phyloP scores from a whole-genome alignment of 2,888 invertebrate species.

The Philonicus albiceps region DNA sequence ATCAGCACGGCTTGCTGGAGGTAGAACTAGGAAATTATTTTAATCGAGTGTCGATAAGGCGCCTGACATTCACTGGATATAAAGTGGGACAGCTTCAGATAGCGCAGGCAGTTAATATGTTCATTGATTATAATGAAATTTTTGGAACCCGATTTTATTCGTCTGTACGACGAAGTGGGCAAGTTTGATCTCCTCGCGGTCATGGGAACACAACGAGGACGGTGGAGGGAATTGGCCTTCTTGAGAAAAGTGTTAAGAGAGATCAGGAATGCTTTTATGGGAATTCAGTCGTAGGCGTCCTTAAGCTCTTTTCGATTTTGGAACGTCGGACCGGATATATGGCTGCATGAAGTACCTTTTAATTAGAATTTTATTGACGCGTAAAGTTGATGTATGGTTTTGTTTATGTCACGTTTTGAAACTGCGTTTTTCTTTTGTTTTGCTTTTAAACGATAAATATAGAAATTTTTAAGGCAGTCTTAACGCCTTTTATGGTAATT shows the following conservation, averaged over 20 bases:
- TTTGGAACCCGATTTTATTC: slow-evolving; percentile 20
- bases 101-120: slow-evolving; percentile 39
- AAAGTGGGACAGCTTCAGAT: slow-evolving; percentile 37
- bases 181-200: background rate
- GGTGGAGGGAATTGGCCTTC: background rate
- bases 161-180: background rate
- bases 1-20: slow-evolving; percentile 39
- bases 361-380: background rate
- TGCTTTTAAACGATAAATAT: background rate
- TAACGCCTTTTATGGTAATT: background rate
- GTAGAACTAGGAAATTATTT: slow-evolving; percentile 43
- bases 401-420: background rate
- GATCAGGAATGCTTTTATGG: slow-evolving; percentile 29
- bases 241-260: slow-evolving; percentile 30
- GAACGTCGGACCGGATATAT: background rate
- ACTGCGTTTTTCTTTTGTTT: background rate
- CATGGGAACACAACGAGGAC: slow-evolving; percentile 10
- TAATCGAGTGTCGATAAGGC: slow-evolving; percentile 42
- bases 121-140: slow-evolving; percentile 39
- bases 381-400: background rate
- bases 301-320: slow-evolving; percentile 16
- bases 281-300: slow-evolving; percentile 16
- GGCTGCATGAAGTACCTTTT: background rate
- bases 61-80: slow-evolving; percentile 41
- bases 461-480: background rate